Evolutionary conservation across 2,888 invertebrate species (phyloP), one percentile per base, ranked within the genome.

Genomic region (Netelia melanura): DNA sequence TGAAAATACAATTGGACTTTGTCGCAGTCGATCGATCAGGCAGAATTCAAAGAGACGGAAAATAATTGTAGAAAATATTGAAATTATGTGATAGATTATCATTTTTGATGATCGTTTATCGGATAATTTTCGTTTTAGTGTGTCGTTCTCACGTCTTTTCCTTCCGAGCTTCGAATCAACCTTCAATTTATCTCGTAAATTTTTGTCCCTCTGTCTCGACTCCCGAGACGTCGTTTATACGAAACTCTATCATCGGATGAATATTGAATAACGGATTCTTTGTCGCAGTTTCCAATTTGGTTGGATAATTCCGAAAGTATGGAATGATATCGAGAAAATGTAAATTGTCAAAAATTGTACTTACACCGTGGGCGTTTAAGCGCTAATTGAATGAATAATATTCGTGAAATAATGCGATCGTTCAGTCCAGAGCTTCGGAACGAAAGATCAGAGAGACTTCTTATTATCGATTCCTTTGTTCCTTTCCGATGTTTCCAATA

Each of bases 381-480:
- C 62, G 44, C 30, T 72, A 84, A 80, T 83, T 76, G 80, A 77
- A 77, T 56, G 14, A 61, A 70, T 64, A 64, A 68, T 21, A 54
- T 62, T 30, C 8, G 23, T 11, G 65, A 38, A 64, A 52, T 23
- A 25, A 52, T 5, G 30, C 30, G 58, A 58, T 17, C 9, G 21
- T 58, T 17, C 14, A 48, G 17, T 9, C 14, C 14, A n/a, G 30
- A 65, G 54, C 0, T 71, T 11, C n/a, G n/a, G 11, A 23, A 14
- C 54, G 70, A 25, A 65, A 65, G 43, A 61, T 75, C 81, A 78
- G 52, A 78, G 65, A 56, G 23, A n/a, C 56, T 70, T 30, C 30
- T 58, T 17, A 70, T 61, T 61, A 71, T 52, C 25, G 48, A 85
- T 82, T 76, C 48, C 71, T 75, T 62, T 81, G 81, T 75, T 64